Percentiles rank a stretch among this genome's conserved stretches.
Conservation (phyloP, 2,113 vertebrate species). For the Trogon melanurus region DNA sequence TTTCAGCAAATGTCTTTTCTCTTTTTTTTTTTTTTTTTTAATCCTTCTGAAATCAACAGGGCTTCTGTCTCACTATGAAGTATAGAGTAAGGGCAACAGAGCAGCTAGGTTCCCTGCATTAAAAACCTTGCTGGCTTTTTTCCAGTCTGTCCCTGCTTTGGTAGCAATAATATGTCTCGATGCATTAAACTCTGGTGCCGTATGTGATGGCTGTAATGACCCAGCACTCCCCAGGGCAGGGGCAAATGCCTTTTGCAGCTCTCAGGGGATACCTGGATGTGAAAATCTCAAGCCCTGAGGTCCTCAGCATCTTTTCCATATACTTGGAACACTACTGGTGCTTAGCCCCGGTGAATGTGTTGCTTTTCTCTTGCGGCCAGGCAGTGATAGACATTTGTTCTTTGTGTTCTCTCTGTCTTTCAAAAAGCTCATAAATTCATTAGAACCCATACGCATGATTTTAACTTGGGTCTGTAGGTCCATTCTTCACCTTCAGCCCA, state of each 20-base stretch:
- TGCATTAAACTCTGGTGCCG: neutral
- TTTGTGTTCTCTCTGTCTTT: neutral
- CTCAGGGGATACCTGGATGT: rapidly evolving
- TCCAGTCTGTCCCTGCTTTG: neutral
- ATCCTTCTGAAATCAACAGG: neutral
- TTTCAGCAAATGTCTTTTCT: neutral
- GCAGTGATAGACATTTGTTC: neutral
- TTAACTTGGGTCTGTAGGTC: neutral
- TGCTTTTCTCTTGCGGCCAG: neutral
- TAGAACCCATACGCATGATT: neutral
- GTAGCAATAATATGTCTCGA: neutral
- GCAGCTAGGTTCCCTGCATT: neutral
- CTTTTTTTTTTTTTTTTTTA: neutral
- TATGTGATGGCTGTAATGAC: neutral
- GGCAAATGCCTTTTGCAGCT: neutral
- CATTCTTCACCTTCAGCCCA: neutral
- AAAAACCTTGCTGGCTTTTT: neutral
- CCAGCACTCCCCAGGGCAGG: neutral
- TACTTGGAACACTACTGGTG: neutral
- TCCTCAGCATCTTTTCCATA: neutral
- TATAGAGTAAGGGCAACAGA: neutral
- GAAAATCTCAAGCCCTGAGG: neutral
- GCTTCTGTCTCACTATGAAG: neutral
- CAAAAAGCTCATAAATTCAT: neutral
- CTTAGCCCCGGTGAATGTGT: neutral